Evolutionary conservation across 35 echinoderm and acorn worm genomes (phyloP).

Genomic region (Lytechinus variegatus): DNA sequence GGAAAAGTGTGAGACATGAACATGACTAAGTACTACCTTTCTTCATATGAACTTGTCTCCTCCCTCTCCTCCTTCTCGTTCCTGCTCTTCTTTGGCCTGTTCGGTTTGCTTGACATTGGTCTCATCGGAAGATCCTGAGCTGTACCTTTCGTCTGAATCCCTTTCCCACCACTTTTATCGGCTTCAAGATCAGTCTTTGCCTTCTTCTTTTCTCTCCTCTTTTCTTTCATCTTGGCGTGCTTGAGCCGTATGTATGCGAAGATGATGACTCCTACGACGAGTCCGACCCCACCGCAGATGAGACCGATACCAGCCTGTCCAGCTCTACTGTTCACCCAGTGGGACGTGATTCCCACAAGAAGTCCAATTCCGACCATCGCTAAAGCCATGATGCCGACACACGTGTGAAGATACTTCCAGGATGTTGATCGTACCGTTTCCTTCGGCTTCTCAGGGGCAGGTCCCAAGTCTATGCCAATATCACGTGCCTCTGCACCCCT

Average conservation of each 20-base stretch:
- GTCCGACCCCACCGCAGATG: background rate
- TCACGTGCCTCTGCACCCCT: background rate
- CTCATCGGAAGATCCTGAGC: background rate
- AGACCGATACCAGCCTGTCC: background rate
- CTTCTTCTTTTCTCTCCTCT: conserved; percentile 15
- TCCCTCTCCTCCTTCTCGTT: background rate
- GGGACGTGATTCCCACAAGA: background rate
- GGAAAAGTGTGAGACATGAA: no score
- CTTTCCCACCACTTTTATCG: background rate
- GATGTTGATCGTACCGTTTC: background rate
- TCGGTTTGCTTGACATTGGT: background rate
- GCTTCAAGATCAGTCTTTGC: background rate
- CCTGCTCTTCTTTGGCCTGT: background rate
- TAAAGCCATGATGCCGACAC: background rate
- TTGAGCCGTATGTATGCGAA: background rate
- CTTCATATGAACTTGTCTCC: background rate
- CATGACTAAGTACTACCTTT: background rate
- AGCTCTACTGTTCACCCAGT: background rate
- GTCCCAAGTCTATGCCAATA: background rate
- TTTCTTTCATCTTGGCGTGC: conserved; percentile 25
- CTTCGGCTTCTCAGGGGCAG: background rate
- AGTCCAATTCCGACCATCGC: background rate
- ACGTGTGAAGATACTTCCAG: background rate
- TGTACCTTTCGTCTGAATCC: background rate
- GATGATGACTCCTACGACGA: background rate